Percentiles rank a stretch among this genome's conserved stretches.
Evolutionary conservation across 2,797 vertebrate species (phyloP).

Genomic region (Coregonus ussuriensis): DNA sequence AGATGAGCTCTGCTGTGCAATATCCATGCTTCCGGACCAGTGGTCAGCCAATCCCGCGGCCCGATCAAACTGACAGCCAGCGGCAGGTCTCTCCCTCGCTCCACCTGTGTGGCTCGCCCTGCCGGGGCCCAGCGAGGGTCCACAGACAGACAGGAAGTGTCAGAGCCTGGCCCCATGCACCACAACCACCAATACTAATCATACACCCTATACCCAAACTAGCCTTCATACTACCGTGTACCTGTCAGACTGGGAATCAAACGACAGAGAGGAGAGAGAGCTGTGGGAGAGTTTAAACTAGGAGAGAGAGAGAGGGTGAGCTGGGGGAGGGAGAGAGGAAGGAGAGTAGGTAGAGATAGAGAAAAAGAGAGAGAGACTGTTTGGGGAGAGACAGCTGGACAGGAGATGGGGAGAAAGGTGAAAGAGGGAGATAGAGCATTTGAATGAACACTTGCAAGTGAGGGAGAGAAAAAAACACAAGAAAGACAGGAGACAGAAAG

Average conservation of each 20-base stretch:
- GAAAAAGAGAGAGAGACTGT: not conserved
- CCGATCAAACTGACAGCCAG: slow-evolving; percentile 75
- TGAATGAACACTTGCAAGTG: not conserved
- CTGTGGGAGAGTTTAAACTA: not conserved
- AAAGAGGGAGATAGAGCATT: not conserved
- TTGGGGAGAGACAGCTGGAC: not conserved
- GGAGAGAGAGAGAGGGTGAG: not conserved
- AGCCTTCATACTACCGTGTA: slow-evolving; percentile 13
- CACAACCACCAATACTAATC: slow-evolving; percentile 23
- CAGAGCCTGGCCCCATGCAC: slow-evolving; percentile 18
- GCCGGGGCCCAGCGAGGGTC: slow-evolving; percentile 8
- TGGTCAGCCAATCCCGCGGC: slow-evolving; percentile 72
- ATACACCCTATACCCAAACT: slow-evolving; percentile 20
- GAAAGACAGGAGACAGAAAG: not conserved
- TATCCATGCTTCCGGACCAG: slow-evolving; percentile 76
- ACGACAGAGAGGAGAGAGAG: not conserved
- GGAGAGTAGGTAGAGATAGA: slow-evolving; percentile 2
- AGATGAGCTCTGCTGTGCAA: slow-evolving; percentile 66
- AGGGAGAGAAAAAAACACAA: not conserved
- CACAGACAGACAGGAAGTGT: not conserved
- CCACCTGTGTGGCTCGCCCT: slow-evolving; percentile 64
- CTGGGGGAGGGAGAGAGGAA: not conserved
- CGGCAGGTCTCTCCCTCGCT: slow-evolving; percentile 51
- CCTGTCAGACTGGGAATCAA: slow-evolving; percentile 35
- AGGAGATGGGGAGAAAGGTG: not conserved